A percentile compares a stretch with the other conserved stretches of the same genome.
Evolutionary conservation across 2,888 invertebrate genomes (phyloP).

Genomic region (Allolobophora icterica): DNA sequence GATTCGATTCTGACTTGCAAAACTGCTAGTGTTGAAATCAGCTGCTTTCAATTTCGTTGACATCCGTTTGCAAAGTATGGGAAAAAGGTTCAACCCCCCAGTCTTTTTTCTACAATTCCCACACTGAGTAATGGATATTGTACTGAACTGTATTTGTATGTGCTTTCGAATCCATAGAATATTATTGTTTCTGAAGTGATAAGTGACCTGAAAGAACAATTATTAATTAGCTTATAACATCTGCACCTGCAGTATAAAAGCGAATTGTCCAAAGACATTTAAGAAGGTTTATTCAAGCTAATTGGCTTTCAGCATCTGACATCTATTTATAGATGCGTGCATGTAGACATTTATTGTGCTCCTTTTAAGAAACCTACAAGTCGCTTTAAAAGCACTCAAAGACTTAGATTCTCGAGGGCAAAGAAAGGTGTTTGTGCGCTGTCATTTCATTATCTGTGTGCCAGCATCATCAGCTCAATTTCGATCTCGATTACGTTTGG

Average conservation of each 20-base stretch:
- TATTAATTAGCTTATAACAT: background rate
- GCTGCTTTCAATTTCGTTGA: too few relatives aligned
- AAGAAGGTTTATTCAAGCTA: background rate
- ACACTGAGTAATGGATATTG: background rate
- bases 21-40: too few relatives aligned
- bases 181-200: too few relatives aligned
- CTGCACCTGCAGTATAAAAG: background rate
- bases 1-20: too few relatives aligned
- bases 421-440: too few relatives aligned
- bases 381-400: background rate
- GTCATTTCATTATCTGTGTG: too few relatives aligned
- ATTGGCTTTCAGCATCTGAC: background rate
- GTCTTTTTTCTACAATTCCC: too few relatives aligned
- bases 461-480: too few relatives aligned
- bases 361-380: background rate
- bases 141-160: background rate
- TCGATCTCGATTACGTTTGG: too few relatives aligned
- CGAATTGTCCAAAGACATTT: background rate
- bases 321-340: background rate
- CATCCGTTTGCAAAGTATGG: too few relatives aligned
- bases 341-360: background rate
- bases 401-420: background rate
- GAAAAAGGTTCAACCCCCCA: too few relatives aligned
- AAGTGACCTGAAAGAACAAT: background rate
- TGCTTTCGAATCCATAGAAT: background rate